These are phyloP conservation scores for Villa cingulata DNA, from an alignment of 2,888 invertebrate genomes.

Conservation along the genomic window DNA sequence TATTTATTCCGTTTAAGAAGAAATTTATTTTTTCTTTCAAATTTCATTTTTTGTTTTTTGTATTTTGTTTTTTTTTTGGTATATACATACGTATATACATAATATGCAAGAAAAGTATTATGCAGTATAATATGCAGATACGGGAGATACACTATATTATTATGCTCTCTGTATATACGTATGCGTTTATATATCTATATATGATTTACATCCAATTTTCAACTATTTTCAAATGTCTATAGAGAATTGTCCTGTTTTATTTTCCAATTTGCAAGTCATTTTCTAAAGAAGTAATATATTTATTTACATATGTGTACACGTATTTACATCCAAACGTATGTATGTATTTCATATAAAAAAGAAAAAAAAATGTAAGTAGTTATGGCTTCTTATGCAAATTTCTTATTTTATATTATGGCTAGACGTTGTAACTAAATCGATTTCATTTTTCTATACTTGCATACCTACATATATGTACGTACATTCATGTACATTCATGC, in stretches of 20 bases:
- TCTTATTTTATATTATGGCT: neutral
- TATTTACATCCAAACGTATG: no score
- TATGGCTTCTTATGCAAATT: conserved; percentile 1
- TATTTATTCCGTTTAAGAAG: no score
- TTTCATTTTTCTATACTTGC: neutral
- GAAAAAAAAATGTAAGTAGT: neutral
- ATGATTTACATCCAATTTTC: neutral
- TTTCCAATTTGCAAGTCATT: conserved; percentile 1
- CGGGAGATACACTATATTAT: no score
- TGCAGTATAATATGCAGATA: no score
- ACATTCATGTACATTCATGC: neutral
- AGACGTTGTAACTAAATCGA: conserved; percentile 1
- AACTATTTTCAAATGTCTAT: neutral
- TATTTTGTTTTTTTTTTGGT: no score
- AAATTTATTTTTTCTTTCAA: no score
- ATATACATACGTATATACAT: neutral
- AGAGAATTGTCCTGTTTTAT: neutral
- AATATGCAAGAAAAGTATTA: neutral
- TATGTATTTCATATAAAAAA: no score
- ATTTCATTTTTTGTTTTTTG: neutral
- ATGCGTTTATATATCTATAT: neutral
- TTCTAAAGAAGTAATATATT: neutral
- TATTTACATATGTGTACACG: no score
- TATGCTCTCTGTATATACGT: neutral
- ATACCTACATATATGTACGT: no score